Conservation (phyloP, 2,888 invertebrate genomes). For the Tetramorium bicarinatum region DNA sequence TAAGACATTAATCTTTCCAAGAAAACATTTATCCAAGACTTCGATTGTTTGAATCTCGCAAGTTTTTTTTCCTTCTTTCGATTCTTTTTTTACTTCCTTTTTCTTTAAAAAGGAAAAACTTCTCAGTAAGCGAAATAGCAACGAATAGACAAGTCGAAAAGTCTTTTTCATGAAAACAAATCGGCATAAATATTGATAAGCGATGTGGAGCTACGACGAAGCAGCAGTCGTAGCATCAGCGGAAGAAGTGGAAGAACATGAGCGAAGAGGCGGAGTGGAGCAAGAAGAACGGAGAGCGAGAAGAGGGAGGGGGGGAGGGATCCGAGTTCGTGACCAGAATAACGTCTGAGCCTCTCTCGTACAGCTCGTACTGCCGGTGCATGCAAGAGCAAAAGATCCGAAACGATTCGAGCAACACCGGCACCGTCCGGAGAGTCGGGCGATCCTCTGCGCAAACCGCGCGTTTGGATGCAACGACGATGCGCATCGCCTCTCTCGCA, state of each 20-base stretch:
- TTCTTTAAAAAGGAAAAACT: neutral
- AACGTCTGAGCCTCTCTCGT: conserved; percentile 69
- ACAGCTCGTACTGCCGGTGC: conserved; percentile 64
- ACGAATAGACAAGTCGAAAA: neutral
- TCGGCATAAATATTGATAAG: conserved; percentile 71
- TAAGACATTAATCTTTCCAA: neutral
- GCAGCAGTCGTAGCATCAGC: conserved; percentile 32
- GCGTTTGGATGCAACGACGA: conserved; percentile 15
- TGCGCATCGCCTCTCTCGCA: conserved; percentile 12
- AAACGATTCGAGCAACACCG: conserved; percentile 70
- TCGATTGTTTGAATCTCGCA: neutral
- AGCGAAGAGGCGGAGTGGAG: conserved; percentile 44
- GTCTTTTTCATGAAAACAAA: conserved; percentile 58
- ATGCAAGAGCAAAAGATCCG: conserved; percentile 72
- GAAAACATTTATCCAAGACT: neutral
- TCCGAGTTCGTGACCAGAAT: conserved; percentile 81
- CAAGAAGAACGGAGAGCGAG: conserved; percentile 52
- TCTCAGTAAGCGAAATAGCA: neutral
- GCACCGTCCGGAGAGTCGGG: conserved; percentile 62
- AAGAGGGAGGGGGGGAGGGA: conserved; percentile 66
- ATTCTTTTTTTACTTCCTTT: neutral
- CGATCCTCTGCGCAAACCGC: conserved; percentile 59
- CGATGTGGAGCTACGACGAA: conserved; percentile 27
- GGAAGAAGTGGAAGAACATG: conserved; percentile 6
- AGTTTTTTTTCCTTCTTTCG: neutral